Percentiles rank a stretch among this genome's conserved stretches.
Conservation (phyloP, 2,113 vertebrate genomes). For the Tragelaphus strepsiceros region DNA sequence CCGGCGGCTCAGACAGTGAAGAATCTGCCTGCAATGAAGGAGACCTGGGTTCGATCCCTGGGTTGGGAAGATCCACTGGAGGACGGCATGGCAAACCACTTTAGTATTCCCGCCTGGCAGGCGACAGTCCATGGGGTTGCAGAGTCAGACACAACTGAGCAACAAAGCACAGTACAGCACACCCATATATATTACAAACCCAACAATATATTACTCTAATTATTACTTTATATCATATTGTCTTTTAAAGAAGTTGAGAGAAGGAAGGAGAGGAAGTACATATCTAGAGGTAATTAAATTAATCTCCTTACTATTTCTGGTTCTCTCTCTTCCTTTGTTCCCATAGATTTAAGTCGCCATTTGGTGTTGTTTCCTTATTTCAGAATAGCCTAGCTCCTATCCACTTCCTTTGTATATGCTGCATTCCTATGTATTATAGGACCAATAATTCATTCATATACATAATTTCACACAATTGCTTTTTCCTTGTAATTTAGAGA, state of each 20-base stretch:
- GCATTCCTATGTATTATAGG: neutral
- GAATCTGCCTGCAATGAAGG: too few species aligned
- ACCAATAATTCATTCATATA: neutral
- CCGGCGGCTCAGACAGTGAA: too few species aligned
- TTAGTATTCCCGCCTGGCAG: too few species aligned
- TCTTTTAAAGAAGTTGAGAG: neutral
- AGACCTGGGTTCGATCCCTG: too few species aligned
- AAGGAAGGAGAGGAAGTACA: neutral
- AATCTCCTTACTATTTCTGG: neutral
- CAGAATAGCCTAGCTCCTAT: neutral
- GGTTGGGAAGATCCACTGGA: too few species aligned
- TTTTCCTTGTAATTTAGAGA: neutral
- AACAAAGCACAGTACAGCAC: neutral
- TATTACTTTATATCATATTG: neutral
- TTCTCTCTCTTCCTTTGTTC: neutral
- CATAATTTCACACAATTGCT: neutral
- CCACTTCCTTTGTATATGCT: neutral
- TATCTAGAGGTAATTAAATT: neutral
- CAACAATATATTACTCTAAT: neutral
- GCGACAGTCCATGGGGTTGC: fast-evolving
- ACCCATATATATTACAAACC: neutral
- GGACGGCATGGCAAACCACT: too few species aligned
- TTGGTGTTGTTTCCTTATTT: neutral
- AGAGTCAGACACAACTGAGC: too few species aligned
- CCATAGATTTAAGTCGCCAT: neutral